Evolutionary conservation across 2,113 vertebrate species (phyloP), one percentile per base, ranked within the genome.

Genomic region (Sander vitreus): DNA sequence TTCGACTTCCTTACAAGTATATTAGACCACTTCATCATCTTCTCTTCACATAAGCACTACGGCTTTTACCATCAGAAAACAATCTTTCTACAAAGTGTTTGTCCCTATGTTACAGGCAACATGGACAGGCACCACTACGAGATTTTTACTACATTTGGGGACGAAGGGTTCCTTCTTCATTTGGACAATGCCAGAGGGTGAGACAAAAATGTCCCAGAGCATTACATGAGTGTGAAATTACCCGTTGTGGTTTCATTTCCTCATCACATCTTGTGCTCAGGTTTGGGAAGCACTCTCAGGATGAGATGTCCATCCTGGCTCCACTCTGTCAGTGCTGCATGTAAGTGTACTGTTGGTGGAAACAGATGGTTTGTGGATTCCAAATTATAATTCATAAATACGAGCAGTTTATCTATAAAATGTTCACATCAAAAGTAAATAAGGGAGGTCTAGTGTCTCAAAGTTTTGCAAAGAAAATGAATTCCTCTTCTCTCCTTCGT

Each of bases 61-160:
- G 14, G 1, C 21, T 33, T 39, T 71, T 7, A 60, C 15, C 9
- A 6, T 33, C 47, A 27, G 21, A 47, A 43, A 25, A 19, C 21
- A 36, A 18, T 10, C 16, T 57, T 2, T 13, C 15, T 39, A 45
- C 50, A 5, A 73, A n/a, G 1, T 10, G 18, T 63, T 12, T 33
- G 75, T n/a, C 66, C 69, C 66, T 63, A 2, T 3, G 5, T 48
- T 45, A 15, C 74, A 99, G 98, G 98, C 43, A 99, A 99, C 86
- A 99, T 99, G 98, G 98, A 99, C 92, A 94, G 98, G 5, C 98
- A 99, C 89, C 97, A 99, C 88, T 99, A 99, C 0, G 98, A 99
- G 88, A 96, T 98, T 92, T 99, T 99, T 94, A 98, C 97, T 78
- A 97, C 96, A 90, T 99, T 99, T 54, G 98, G 97, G 51, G 97